phyloP scores from a whole-genome alignment of 1,140 invertebrate species.

The Rhizoglyphus robini region DNA sequence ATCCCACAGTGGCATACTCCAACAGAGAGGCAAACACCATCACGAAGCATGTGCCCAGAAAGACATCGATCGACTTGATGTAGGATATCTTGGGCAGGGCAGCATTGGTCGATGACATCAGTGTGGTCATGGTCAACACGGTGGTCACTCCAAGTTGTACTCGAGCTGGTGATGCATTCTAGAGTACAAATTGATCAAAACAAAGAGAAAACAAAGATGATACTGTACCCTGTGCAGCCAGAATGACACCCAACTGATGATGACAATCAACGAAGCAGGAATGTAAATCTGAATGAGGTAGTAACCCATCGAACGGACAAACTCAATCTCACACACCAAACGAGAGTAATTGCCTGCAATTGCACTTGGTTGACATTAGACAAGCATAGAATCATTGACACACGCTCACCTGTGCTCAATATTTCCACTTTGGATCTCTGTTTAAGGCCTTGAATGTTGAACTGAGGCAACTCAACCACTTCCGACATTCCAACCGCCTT shows the following conservation, averaged over 20 bases:
- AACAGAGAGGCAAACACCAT: constrained; percentile 32
- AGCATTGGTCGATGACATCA: too few relatives aligned
- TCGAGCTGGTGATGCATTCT: constrained; percentile 35
- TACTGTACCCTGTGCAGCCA: constrained; percentile 34
- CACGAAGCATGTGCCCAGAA: constrained; percentile 36
- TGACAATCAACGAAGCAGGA: constrained; percentile 39
- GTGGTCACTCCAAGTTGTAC: constrained; percentile 41
- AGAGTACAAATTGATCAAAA: constrained; percentile 1
- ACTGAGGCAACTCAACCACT: constrained; percentile 83
- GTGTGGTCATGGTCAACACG: constrained; percentile 42
- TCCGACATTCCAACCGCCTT: constrained; percentile 60
- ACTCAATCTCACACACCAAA: constrained; percentile 35
- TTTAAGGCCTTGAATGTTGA: constrained; percentile 56
- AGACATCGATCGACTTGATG: constrained; percentile 40
- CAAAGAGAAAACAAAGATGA: too few relatives aligned
- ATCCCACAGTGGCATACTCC: constrained; percentile 85
- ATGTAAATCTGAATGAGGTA: too few relatives aligned
- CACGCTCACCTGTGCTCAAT: constrained; percentile 26
- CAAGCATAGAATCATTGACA: background rate
- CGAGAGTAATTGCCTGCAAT: constrained; percentile 39
- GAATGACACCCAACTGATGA: constrained; percentile 40
- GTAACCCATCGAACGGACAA: too few relatives aligned
- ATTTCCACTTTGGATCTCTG: constrained; percentile 20
- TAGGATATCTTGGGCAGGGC: too few relatives aligned
- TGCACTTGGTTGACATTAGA: background rate